Base-by-base conservation (phyloP, 2,888 invertebrate species). In the Cheilosia urbana region DNA sequence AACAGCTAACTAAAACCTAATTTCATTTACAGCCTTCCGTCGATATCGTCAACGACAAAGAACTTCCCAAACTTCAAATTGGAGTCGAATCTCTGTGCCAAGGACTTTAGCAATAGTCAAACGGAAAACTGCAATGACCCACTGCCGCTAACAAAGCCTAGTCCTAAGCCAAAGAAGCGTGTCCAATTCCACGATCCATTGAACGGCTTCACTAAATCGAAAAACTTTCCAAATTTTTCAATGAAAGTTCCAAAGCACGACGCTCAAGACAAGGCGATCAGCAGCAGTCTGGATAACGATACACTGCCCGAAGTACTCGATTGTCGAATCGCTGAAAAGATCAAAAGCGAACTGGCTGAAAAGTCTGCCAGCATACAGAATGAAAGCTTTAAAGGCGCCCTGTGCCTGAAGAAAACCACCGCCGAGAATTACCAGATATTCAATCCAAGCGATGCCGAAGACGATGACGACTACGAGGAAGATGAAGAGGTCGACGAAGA, bases 311-410 rank as follows among this genome's bases (percentile, higher is more conserved):
- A 92, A 88, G 92, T 92, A 4, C 87, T 92, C 0, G 92, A 92
- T 77, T 92, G 92, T 73, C 90, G 92, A 81, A 92, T 92, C 30
- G 92, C 92, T 13, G 92, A 92, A 88, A 92, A 92, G 88, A 92
- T 92, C 72, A 92, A 92, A 81, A 92, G 90, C 84, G 92, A 92
- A 72, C 85, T 92, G 75, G 92, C 91, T 83, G 90, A 90, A 51
- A 91, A 91, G 75, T 89, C 89, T 0, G 91, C 91, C 4, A 87
- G 58, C 30, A 85, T 84, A 24, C 68, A 81, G 42, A 87, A 78
- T 13, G 84, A 81, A n/a, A 60, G 58, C 15, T 87, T 85, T 21
- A 85, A 87, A 24, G 88, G 87, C 60, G 88, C 85, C 17, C 72
- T 88, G 27, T 88, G 88, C 58, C 75, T 88, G 58, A 89, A 88